phyloP scores from a whole-genome alignment of 2,113 vertebrate species.

The Xenopus tropicalis region UCB_Xtro_10.0 CM004443.2:201266501-201267000 shows the following conservation, averaged over 20 bases:
- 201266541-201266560: no score
- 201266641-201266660: slow-evolving; percentile 25
- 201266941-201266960: no score
- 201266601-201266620: slow-evolving; percentile 6
- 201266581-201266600: background rate
- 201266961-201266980: no score
- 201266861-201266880: no score
- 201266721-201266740: slow-evolving; percentile 29
- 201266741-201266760: slow-evolving; percentile 3
- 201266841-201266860: no score
- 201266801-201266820: slow-evolving; percentile 26
- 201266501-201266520: slow-evolving; percentile 4
- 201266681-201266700: slow-evolving; percentile 24
- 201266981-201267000: no score
- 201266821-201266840: slow-evolving; percentile 28
- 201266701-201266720: slow-evolving; percentile 28
- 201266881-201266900: no score
- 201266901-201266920: no score
- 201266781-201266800: slow-evolving; percentile 16
- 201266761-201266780: slow-evolving; percentile 3
- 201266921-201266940: no score
- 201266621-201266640: slow-evolving; percentile 23
- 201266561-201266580: no score
- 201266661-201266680: slow-evolving; percentile 36
- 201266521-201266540: background rate